Evolutionary conservation across 2,113 vertebrate genomes (phyloP).

Genomic region (Spheniscus mendiculus): DNA sequence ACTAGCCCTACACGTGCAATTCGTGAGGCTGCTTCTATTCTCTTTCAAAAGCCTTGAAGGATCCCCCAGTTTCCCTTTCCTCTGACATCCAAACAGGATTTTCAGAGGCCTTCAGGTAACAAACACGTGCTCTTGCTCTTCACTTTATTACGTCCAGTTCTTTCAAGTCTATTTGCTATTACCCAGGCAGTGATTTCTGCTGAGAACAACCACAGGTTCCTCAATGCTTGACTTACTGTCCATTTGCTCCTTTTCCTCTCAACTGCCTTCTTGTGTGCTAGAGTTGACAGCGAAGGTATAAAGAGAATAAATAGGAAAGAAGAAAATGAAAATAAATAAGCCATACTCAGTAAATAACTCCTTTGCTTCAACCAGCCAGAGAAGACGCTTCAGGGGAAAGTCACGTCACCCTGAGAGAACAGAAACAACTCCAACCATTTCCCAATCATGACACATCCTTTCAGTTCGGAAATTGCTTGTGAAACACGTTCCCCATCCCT

Average conservation of each 20-base stretch:
- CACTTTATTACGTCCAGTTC: not conserved
- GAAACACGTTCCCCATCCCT: not conserved
- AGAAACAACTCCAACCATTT: not conserved
- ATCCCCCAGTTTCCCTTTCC: not conserved
- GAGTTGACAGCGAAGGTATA: not conserved
- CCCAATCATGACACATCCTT: not conserved
- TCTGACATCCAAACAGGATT: not conserved
- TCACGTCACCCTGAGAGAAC: not conserved
- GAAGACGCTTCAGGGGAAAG: not conserved
- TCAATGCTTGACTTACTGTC: not conserved
- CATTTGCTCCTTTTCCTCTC: not conserved
- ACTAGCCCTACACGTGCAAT: not conserved
- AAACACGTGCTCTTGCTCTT: not conserved
- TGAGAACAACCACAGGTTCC: not conserved
- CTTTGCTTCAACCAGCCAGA: not conserved
- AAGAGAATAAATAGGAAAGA: not conserved
- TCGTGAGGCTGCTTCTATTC: not conserved
- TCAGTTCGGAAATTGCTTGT: not conserved
- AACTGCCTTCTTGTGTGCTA: not conserved
- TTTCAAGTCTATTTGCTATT: not conserved
- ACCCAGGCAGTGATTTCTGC: not conserved
- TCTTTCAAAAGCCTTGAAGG: not conserved
- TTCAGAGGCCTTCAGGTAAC: not conserved
- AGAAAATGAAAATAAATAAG: not conserved
- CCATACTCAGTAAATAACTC: not conserved